Percentiles rank a stretch among this genome's conserved stretches.
phyloP scores from a whole-genome alignment of 92 coral and sea anemone species.

The Actinostola sp. region DNA sequence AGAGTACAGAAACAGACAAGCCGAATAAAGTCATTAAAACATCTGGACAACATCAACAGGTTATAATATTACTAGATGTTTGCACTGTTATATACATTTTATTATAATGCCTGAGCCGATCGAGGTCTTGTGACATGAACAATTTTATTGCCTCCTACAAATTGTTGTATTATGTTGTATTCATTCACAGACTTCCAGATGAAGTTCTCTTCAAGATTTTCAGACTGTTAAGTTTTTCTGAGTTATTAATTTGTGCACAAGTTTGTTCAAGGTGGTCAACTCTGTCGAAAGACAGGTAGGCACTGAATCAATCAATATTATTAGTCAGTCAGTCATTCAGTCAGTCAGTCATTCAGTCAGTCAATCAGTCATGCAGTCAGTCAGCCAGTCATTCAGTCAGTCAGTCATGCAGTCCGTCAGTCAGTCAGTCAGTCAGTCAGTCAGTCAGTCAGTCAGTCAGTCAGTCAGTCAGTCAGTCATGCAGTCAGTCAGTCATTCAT shows the following conservation, averaged over 20 bases:
- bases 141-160: no score
- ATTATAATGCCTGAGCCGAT: not conserved
- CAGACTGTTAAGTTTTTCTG: constrained; percentile 73
- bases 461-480: no score
- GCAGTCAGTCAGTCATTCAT: no score
- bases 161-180: not conserved
- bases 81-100: not conserved
- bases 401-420: no score
- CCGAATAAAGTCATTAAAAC: not conserved
- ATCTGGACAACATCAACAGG: not conserved
- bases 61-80: no score
- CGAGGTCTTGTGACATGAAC: not conserved
- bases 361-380: no score
- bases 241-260: constrained; percentile 79
- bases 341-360: no score
- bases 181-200: constrained; percentile 75
- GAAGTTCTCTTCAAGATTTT: constrained; percentile 84
- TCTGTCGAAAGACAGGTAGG: constrained; percentile 73
- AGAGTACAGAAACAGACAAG: not conserved
- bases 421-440: no score
- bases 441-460: no score
- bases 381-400: no score
- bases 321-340: no score
- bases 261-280: constrained; percentile 80
- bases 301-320: no score